Percentiles rank a stretch among this genome's conserved stretches.
Evolutionary conservation across 2,888 invertebrate species (phyloP).

Genomic region (Lasius fuliginosus): DNA sequence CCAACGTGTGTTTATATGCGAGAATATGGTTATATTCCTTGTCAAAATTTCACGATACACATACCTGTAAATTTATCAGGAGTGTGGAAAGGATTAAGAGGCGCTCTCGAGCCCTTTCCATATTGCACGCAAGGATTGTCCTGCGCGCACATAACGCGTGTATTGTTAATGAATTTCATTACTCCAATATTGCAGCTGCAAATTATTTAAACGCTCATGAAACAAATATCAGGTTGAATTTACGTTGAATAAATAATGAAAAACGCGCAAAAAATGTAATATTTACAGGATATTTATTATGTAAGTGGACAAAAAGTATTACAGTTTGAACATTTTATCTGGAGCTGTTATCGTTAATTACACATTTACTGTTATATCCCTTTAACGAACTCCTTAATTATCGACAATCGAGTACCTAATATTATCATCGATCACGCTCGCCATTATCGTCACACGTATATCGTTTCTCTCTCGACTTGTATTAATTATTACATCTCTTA

Average conservation of each 20-base stretch:
- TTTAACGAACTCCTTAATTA: slow-evolving; percentile 66
- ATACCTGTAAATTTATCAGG: slow-evolving; percentile 14
- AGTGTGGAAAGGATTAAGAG: not conserved
- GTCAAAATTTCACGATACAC: slow-evolving; percentile 23
- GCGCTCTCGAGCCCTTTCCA: not conserved
- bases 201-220: not conserved
- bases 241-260: slow-evolving; percentile 18
- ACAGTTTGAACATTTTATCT: slow-evolving; percentile 69
- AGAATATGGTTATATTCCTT: not conserved
- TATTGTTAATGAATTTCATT: slow-evolving; percentile 27
- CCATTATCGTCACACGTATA: slow-evolving; percentile 34
- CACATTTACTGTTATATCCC: slow-evolving; percentile 48
- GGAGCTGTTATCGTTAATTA: slow-evolving; percentile 47
- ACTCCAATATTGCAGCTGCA: not conserved
- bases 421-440: slow-evolving; percentile 58
- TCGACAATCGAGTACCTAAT: slow-evolving; percentile 54
- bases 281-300: slow-evolving; percentile 73
- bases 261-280: slow-evolving; percentile 29
- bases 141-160: not conserved
- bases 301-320: slow-evolving; percentile 73
- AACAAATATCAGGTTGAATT: not conserved
- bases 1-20: slow-evolving; percentile 28
- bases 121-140: not conserved
- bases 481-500: slow-evolving; percentile 31
- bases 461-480: slow-evolving; percentile 38